Conservation (phyloP, 2,113 vertebrate species). For the Chamaetylas fuelleborni region DNA sequence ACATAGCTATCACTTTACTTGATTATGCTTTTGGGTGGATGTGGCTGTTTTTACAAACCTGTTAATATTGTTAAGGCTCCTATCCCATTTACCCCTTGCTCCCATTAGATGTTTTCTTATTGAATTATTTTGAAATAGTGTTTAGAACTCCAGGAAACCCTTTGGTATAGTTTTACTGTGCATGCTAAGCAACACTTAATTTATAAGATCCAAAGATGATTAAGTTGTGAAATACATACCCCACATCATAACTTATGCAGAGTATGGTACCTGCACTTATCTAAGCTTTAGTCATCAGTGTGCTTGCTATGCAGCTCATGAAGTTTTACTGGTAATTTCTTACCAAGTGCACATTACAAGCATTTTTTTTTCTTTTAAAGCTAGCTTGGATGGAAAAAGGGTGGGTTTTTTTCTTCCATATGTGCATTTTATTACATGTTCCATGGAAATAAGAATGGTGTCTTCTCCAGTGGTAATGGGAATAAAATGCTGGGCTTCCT, state of each 20-base stretch:
- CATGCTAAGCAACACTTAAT: background rate
- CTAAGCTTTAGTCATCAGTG: background rate
- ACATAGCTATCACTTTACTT: slow-evolving; percentile 21
- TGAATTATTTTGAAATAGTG: slow-evolving; percentile 28
- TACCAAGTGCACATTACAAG: background rate
- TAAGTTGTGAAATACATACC: background rate
- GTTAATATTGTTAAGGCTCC: slow-evolving; percentile 53
- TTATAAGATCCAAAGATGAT: slow-evolving; percentile 21
- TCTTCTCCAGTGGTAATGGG: background rate
- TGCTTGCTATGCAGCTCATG: background rate
- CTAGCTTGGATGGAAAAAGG: background rate
- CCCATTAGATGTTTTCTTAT: slow-evolving; percentile 12
- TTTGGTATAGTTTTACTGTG: slow-evolving; percentile 27
- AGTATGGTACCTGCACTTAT: background rate
- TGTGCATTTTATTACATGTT: background rate
- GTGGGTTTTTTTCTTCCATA: background rate
- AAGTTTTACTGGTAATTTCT: background rate
- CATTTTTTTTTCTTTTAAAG: background rate
- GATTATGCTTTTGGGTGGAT: slow-evolving; percentile 33
- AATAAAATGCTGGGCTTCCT: background rate
- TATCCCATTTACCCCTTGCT: slow-evolving; percentile 12
- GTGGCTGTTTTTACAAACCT: slow-evolving; percentile 30
- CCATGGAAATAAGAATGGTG: background rate
- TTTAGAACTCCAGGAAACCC: slow-evolving; percentile 11
- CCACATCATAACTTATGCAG: background rate